phyloP scores from a whole-genome alignment of 2,888 invertebrate species.

The Lasioglossum zephyrum region DNA sequence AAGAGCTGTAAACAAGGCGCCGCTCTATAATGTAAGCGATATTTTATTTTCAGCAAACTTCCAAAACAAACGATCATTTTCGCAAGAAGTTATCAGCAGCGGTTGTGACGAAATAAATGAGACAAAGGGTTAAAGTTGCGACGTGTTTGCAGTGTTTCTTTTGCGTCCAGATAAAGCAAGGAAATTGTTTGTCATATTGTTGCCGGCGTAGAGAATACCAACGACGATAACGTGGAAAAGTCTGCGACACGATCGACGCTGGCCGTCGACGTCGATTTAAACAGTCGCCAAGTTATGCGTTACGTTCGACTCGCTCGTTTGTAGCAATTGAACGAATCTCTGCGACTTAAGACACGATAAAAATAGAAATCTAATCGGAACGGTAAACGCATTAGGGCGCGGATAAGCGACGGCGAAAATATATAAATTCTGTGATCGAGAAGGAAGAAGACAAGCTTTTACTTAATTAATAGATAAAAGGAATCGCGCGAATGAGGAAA shows the following conservation, averaged over 20 bases:
- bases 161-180: slow-evolving; percentile 1
- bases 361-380: slow-evolving; percentile 20
- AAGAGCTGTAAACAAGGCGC: too few species aligned
- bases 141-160: not conserved
- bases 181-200: not conserved
- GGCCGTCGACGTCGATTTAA: slow-evolving; percentile 30
- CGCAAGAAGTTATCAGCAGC: not conserved
- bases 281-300: slow-evolving; percentile 40
- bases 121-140: not conserved
- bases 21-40: too few species aligned
- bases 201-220: slow-evolving; percentile 6
- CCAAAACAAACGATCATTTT: too few species aligned
- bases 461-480: not conserved
- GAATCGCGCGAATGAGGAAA: not conserved
- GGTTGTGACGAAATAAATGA: not conserved
- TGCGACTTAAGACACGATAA: slow-evolving; percentile 26
- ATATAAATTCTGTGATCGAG: not conserved
- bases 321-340: slow-evolving; percentile 40
- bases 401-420: not conserved
- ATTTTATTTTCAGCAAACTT: too few species aligned
- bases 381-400: slow-evolving; percentile 1
- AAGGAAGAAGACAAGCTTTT: not conserved
- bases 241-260: slow-evolving; percentile 5
- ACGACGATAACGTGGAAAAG: slow-evolving; percentile 9
- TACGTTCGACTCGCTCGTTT: slow-evolving; percentile 30